Conservation (phyloP, 1,140 invertebrate species). For the Apis mellifera region Amel_HAv3.1 CM009931.2:18071001-18071500, state of each 20-base stretch:
- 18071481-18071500: too few species aligned
- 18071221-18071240: background rate
- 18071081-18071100: slow-evolving; percentile 30
- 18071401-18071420: too few species aligned
- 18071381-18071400: too few species aligned
- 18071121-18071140: slow-evolving; percentile 36
- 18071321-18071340: too few species aligned
- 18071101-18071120: slow-evolving; percentile 37
- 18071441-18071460: too few species aligned
- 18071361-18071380: too few species aligned
- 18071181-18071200: background rate
- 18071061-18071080: slow-evolving; percentile 48
- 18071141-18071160: slow-evolving; percentile 44
- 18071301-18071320: background rate
- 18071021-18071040: slow-evolving; percentile 31
- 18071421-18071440: too few species aligned
- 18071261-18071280: too few species aligned
- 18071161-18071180: slow-evolving; percentile 1
- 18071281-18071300: background rate
- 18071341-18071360: too few species aligned
- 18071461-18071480: too few species aligned
- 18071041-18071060: slow-evolving; percentile 43
- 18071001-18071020: background rate
- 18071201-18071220: background rate
- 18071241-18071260: slow-evolving; percentile 14